These are phyloP conservation scores for Spermophilus dauricus DNA, from an alignment of 2,113 vertebrate genomes.

Conservation along the genomic window DNA sequence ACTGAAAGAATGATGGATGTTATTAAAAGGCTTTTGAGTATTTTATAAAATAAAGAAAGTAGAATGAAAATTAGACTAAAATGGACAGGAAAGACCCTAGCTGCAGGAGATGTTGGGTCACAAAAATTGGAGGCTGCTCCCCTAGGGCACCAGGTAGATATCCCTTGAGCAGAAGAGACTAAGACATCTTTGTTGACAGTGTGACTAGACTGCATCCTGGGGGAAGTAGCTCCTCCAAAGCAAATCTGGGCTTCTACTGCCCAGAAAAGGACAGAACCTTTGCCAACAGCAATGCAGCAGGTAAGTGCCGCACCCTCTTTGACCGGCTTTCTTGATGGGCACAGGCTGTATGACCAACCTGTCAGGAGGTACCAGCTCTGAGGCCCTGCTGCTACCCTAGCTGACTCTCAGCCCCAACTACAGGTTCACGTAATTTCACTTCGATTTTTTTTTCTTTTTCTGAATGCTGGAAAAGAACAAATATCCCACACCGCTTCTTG, in stretches of 20 bases:
- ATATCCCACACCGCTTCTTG: neutral
- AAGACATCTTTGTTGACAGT: too few relatives aligned
- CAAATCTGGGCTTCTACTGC: neutral
- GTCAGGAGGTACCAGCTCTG: fast-evolving
- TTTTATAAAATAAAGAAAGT: neutral
- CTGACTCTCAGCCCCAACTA: fast-evolving
- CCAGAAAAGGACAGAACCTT: neutral
- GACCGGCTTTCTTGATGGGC: fast-evolving
- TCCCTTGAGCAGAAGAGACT: neutral
- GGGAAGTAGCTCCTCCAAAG: neutral
- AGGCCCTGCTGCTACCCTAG: fast-evolving
- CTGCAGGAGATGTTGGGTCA: fast-evolving
- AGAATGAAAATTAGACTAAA: neutral
- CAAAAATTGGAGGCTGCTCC: neutral
- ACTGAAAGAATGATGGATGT: too few relatives aligned
- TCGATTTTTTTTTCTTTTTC: too few relatives aligned
- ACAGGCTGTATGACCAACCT: fast-evolving
- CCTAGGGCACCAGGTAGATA: neutral
- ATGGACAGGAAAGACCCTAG: neutral
- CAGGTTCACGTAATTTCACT: fast-evolving
- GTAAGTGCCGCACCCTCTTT: fast-evolving
- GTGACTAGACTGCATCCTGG: neutral
- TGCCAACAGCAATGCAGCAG: too few relatives aligned
- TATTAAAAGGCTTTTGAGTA: neutral
- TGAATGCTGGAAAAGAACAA: neutral